These are phyloP conservation scores for Amblyjoppa proteus DNA, from an alignment of 2,888 invertebrate genomes.

Conservation along the genomic window DNA sequence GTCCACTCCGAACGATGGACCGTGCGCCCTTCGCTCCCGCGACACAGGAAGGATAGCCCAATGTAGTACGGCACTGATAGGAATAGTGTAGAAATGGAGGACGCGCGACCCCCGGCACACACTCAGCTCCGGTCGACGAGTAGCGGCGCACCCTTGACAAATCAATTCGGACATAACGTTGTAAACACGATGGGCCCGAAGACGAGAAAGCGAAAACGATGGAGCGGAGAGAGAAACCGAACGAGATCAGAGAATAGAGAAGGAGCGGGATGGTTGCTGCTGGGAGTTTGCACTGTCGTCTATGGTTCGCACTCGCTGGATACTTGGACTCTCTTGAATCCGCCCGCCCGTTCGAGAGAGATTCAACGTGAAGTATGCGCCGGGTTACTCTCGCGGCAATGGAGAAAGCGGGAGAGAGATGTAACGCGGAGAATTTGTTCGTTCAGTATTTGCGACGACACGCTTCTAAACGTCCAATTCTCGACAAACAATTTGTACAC, in stretches of 20 bases:
- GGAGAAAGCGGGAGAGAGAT: not conserved
- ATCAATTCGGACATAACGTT: constrained; percentile 83
- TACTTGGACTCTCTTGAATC: constrained; percentile 35
- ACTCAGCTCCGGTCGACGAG: constrained; percentile 57
- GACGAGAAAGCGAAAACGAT: constrained; percentile 56
- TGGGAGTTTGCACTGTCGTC: constrained; percentile 74
- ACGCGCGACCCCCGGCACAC: constrained; percentile 43
- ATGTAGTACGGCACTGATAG: constrained; percentile 10
- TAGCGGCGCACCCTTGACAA: constrained; percentile 77
- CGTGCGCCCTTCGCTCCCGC: constrained; percentile 50
- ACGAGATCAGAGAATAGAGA: constrained; percentile 28
- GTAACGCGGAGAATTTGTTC: not conserved
- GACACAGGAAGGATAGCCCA: constrained; percentile 4
- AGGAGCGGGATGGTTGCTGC: constrained; percentile 41
- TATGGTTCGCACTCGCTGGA: constrained; percentile 42
- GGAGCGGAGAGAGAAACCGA: constrained; percentile 19
- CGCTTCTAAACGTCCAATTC: not conserved
- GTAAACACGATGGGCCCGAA: constrained; percentile 79
- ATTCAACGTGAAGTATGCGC: constrained; percentile 78
- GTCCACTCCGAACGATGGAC: constrained; percentile 75
- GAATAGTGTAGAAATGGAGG: constrained; percentile 49
- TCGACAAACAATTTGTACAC: not conserved
- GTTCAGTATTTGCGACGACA: constrained; percentile 3
- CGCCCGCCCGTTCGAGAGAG: constrained; percentile 45
- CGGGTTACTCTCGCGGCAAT: constrained; percentile 77